These are phyloP conservation scores for Odontothrips loti DNA, from an alignment of 2,888 invertebrate genomes.

Conservation along the genomic window DNA sequence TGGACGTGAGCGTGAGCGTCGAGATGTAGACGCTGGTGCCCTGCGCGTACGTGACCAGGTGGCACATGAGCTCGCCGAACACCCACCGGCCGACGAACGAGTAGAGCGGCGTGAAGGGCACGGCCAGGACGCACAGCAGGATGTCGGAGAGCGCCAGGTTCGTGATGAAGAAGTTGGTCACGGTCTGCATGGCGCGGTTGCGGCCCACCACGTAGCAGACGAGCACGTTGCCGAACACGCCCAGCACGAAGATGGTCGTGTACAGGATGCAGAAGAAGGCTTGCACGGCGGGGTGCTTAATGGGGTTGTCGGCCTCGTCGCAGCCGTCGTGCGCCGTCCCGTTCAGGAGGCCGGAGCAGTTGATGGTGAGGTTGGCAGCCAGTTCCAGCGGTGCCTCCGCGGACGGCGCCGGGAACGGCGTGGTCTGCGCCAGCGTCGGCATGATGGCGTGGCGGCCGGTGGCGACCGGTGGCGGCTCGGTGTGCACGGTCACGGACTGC, in stretches of 20 bases:
- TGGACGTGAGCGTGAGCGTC: slow-evolving; percentile 92
- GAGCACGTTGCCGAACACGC: slow-evolving; percentile 82
- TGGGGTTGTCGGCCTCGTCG: slow-evolving; percentile 50
- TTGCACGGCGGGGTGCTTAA: slow-evolving; percentile 64
- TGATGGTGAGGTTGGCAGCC: neutral
- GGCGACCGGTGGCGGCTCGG: neutral
- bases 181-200: slow-evolving; percentile 94
- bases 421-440: neutral
- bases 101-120: slow-evolving; percentile 94
- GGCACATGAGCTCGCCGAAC: slow-evolving; percentile 86
- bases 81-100: slow-evolving; percentile 88
- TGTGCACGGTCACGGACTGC: neutral
- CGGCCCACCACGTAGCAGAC: slow-evolving; percentile 91
- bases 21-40: slow-evolving; percentile 97
- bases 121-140: slow-evolving; percentile 84
- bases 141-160: slow-evolving; percentile 95
- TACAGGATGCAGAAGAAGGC: slow-evolving; percentile 72
- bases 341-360: neutral
- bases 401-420: neutral
- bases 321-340: neutral
- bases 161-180: slow-evolving; percentile 95
- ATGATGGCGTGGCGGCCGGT: neutral
- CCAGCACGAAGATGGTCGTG: slow-evolving; percentile 72
- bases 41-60: slow-evolving; percentile 88
- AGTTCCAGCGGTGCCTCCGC: neutral